Evolutionary conservation across 2,797 vertebrate species (phyloP), one percentile per base, ranked within the genome.

Genomic region (Antennarius maculatus): DNA sequence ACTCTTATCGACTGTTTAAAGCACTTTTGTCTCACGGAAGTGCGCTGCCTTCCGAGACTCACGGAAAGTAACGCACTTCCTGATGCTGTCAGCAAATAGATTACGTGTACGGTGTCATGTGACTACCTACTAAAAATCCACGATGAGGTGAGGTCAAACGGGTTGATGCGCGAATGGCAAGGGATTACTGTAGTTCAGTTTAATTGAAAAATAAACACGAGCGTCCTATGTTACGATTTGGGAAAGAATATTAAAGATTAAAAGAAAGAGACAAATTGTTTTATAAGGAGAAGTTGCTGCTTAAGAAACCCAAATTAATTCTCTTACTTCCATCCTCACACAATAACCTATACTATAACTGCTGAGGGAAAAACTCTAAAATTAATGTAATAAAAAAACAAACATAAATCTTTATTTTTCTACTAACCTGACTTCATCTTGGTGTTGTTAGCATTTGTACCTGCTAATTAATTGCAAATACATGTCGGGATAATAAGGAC

Each of bases 401-500:
- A n/a, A 61, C 9, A 45, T 29, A 14, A 34, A 27, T 5, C 10
- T 29, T 48, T 28, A 6, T 63, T 66, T 58, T n/a, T 17, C 0
- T 46, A 6, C n/a, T n/a, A n/a, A 8, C 7, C 66, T 73, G 57
- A 67, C 46, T 60, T 75, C 39, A 37, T 65, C 61, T 70, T 48
- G 69, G 47, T 77, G 64, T 67, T 79, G 83, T 74, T 86, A 82
- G 69, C 57, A 15, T 47, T 14, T 28, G 49, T 68, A 52, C 53
- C 55, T 67, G n/a, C 59, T 83, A 86, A 89, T 89, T 80, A 82
- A 53, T 65, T 66, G 59, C 41, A 71, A 68, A 90, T 85, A 83
- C 66, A 61, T 52, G 78, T 59, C 31, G 49, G 41, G 48, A 69
- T 72, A 64, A 74, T 60, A 77, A 66, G 57, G 60, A 67, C 50